Percentiles rank a stretch among this genome's conserved stretches.
These are phyloP conservation scores for Eutrigla gurnardus DNA, from an alignment of 2,797 vertebrate genomes.

Conservation along the genomic window DNA sequence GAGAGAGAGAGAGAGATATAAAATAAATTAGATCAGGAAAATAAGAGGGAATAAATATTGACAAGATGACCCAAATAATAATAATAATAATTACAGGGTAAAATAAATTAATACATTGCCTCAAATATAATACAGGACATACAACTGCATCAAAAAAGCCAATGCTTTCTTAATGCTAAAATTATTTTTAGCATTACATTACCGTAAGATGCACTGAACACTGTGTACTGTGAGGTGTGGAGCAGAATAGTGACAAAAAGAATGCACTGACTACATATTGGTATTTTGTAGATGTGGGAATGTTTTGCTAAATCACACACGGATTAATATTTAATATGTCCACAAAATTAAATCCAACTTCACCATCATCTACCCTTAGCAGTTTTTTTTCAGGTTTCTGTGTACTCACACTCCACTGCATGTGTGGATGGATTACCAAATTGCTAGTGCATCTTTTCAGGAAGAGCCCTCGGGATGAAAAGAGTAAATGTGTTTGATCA, in stretches of 20 bases:
- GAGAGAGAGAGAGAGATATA: too few species aligned
- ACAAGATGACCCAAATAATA: neutral
- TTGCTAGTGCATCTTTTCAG: neutral
- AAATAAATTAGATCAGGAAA: neutral
- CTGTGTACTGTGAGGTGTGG: neutral
- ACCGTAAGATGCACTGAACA: neutral
- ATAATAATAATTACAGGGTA: neutral
- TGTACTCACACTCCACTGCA: neutral
- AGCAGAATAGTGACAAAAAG: neutral
- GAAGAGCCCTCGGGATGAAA: constrained; percentile 11
- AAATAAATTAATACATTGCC: neutral
- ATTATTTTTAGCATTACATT: too few species aligned
- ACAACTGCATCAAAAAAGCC: neutral
- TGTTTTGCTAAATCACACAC: neutral
- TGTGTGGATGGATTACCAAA: constrained; percentile 5
- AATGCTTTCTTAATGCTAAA: neutral
- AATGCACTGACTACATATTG: neutral
- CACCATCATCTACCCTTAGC: neutral
- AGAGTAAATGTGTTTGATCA: constrained; percentile 20
- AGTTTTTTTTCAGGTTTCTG: neutral
- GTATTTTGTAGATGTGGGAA: neutral
- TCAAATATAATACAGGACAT: neutral
- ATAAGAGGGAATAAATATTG: neutral
- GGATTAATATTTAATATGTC: neutral
- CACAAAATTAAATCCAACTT: neutral